Evolutionary conservation across 2,888 invertebrate genomes (phyloP).

Genomic region (Cyrtodaria siliqua): DNA sequence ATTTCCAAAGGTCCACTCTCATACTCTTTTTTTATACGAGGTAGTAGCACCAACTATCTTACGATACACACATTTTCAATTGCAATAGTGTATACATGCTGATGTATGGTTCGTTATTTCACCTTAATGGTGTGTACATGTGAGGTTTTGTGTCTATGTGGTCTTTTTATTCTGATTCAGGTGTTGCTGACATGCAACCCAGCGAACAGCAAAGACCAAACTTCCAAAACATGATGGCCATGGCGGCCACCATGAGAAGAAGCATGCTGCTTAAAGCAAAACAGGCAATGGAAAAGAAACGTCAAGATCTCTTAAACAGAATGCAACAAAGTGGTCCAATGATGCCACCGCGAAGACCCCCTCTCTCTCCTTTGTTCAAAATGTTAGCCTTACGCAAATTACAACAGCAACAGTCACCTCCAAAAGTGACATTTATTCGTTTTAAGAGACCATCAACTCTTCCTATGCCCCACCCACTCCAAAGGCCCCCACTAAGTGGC

Average conservation of each 20-base stretch:
- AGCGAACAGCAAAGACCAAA: not conserved
- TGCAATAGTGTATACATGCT: too few species aligned
- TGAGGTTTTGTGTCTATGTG: too few species aligned
- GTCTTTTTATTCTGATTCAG: too few species aligned
- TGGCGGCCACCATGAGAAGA: conserved; percentile 43
- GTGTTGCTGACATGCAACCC: not conserved
- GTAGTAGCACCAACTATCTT: too few species aligned
- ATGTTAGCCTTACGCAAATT: conserved; percentile 19
- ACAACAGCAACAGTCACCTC: not conserved
- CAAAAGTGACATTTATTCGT: conserved; percentile 34
- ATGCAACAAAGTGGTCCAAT: conserved; percentile 7
- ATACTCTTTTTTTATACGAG: too few species aligned
- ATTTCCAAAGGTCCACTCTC: too few species aligned
- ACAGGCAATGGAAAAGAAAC: conserved; percentile 37
- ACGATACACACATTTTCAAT: too few species aligned
- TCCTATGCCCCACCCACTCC: conserved; percentile 42
- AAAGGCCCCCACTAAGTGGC: conserved; percentile 22
- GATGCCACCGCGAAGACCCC: conserved; percentile 6
- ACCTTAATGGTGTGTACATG: too few species aligned
- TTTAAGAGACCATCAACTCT: conserved; percentile 22
- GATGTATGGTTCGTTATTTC: too few species aligned
- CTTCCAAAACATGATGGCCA: conserved; percentile 26
- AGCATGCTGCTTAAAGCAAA: conserved; percentile 43
- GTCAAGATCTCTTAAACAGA: not conserved
- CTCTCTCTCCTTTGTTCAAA: conserved; percentile 26